Base-by-base conservation (phyloP, 2,797 vertebrate genomes). In the Artibeus lituratus region DNA sequence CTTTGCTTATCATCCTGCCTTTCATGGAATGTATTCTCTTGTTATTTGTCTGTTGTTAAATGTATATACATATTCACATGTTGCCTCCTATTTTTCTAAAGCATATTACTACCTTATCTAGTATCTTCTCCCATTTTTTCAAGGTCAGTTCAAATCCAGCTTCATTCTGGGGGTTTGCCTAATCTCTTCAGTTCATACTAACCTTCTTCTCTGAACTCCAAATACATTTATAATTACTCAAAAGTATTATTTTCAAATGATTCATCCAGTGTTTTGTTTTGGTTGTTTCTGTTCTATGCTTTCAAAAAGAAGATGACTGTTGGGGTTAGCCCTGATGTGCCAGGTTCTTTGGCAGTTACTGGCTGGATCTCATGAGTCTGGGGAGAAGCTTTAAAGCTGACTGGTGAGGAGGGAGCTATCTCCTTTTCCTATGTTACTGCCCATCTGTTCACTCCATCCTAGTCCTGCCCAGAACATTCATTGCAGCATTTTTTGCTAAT, bases 201-300 rank as follows among this genome's bases (percentile, higher is more conserved):
- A 88, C 32, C 44, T 86, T 88, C 78, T 62, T 93, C n/a, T 91
- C 65, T 88, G 39, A 94, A 90, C n/a, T 90, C 24, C 65, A 90
- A 73, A 87, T 82, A 18, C n/a, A 35, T 82, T 87, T 70, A 69
- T 91, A 84, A 95, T 76, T 91, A 85, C 21, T 85, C 57, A 85
- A 65, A 81, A 82, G 93, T 82, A 88, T 94, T 91, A 92, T 90
- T 74, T 39, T 93, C 69, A 84, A 65, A 29, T 78, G 80, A 81
- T 95, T 95, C 59, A 85, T 37, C 15, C 3, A n/a, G 32, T 59
- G 49, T 21, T 86, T 97, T 95, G 51, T 76, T 95, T 96, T 72
- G 21, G 32, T 29, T 44, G 51, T 62, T 47, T 26, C 78, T 87
- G 24, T 82, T 73, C 59, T 51, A 2, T 89, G 39, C 32, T 85